Conservation (phyloP, 2,113 vertebrate genomes). For the Apeltes quadracus region DNA sequence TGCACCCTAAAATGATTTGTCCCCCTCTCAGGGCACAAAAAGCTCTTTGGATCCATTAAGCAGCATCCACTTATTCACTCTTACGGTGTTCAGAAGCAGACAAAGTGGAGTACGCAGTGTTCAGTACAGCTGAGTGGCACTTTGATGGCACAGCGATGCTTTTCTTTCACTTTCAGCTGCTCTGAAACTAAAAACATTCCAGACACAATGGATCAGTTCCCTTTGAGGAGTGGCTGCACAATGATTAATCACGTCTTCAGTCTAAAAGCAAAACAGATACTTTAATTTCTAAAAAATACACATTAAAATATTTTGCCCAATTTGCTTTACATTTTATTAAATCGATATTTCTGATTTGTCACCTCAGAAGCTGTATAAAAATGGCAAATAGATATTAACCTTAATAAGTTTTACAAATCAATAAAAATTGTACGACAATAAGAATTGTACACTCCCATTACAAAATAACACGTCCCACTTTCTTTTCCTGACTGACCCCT, state of each 20-base stretch:
- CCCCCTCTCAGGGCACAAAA: not conserved
- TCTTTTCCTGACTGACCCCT: constrained; percentile 14
- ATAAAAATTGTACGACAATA: constrained; percentile 15
- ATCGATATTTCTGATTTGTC: not conserved
- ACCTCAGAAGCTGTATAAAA: constrained; percentile 6
- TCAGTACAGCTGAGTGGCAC: constrained; percentile 68
- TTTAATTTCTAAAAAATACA: constrained; percentile 12
- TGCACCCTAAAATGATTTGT: not conserved
- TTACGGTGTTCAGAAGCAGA: constrained; percentile 22
- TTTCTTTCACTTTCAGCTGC: constrained; percentile 1
- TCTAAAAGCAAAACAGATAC: not conserved
- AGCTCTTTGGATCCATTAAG: constrained; percentile 10
- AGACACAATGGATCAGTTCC: not conserved
- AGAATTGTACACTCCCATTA: not conserved
- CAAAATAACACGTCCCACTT: not conserved
- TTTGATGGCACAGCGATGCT: constrained; percentile 23
- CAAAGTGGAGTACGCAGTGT: constrained; percentile 37
- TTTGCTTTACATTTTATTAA: not conserved
- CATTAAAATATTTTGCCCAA: constrained; percentile 12
- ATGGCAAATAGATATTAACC: not conserved
- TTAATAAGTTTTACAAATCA: constrained; percentile 5
- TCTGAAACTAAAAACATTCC: not conserved
- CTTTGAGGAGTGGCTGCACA: not conserved
- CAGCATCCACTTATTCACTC: constrained; percentile 11
- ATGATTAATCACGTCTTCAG: not conserved